phyloP scores from a whole-genome alignment of 2,797 vertebrate genomes.

The Cyprinodon diabolis region DNA sequence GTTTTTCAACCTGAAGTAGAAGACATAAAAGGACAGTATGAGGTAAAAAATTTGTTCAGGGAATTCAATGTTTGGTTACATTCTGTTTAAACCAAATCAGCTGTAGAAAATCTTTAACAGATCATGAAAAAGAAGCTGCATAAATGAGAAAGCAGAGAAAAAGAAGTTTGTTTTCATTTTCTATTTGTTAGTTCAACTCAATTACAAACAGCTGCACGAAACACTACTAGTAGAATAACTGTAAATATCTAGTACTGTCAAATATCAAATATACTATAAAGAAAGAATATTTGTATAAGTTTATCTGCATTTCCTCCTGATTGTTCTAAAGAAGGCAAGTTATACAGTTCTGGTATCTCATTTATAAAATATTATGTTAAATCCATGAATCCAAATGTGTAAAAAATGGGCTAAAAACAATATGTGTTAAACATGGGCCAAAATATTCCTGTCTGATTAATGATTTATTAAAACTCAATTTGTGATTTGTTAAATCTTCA shows the following conservation, averaged over 20 bases:
- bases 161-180: not conserved
- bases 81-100: not conserved
- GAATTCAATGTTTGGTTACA: too few relatives aligned
- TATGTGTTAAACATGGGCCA: too few relatives aligned
- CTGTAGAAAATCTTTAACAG: not conserved
- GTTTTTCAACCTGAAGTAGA: constrained; percentile 37
- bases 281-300: too few relatives aligned
- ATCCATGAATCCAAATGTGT: too few relatives aligned
- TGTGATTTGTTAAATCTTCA: too few relatives aligned
- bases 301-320: too few relatives aligned
- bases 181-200: not conserved
- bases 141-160: not conserved
- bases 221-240: too few relatives aligned
- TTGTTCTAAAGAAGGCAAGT: not conserved
- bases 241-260: not conserved
- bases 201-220: not conserved
- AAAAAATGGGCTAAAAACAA: too few relatives aligned
- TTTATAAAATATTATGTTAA: not conserved
- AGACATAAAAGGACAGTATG: not conserved
- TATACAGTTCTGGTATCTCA: not conserved
- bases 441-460: too few relatives aligned
- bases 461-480: too few relatives aligned
- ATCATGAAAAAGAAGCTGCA: too few relatives aligned
- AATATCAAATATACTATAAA: not conserved
- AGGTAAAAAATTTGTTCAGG: not conserved